Evolutionary conservation across 2,888 invertebrate species (phyloP), one percentile per base, ranked within the genome.

Genomic region (Rhodophaea formosa): DNA sequence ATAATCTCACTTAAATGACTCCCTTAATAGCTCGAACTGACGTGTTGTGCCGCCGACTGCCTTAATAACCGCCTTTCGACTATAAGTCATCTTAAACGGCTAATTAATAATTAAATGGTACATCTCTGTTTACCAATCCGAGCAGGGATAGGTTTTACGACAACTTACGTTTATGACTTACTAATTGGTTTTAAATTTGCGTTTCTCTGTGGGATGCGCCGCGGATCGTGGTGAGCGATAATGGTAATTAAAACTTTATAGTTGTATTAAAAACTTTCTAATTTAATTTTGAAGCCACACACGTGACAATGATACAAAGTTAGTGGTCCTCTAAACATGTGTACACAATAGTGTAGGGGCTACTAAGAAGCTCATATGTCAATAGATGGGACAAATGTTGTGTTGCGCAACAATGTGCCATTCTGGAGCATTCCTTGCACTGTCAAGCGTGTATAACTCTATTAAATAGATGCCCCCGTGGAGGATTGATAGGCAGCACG

Each of bases 321-420:
- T 56, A 75, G 75, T 68, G 69, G 64, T 56, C 58, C 45, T 51
- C 74, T 69, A 78, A 77, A 76, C 71, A 71, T 66, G 58, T 59
- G 64, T 66, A 66, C 64, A 82, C 75, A 81, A 84, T 76, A 68
- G 72, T 54, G 39, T 62, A 71, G 69, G 73, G 70, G 67, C 73
- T 74, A 81, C 76, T 85, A 83, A 84, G 82, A 84, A 82, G 79
- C 80, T 84, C 82, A 84, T 84, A 82, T 83, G 84, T 86, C 88
- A 86, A 84, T 84, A 70, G 78, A 35, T 73, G 76, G 80, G 39
- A 39, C 39, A 39, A 39, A 73, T 74, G 70, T 66, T 71, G 70
- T 79, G 76, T 88, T 86, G 83, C 71, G 69, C 80, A 88, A 90
- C 88, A 88, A 88, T 84, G 61, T 62, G 59, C 66, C 66, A 75